Conservation (phyloP, 2,113 vertebrate species). For the Rostratula benghalensis region DNA sequence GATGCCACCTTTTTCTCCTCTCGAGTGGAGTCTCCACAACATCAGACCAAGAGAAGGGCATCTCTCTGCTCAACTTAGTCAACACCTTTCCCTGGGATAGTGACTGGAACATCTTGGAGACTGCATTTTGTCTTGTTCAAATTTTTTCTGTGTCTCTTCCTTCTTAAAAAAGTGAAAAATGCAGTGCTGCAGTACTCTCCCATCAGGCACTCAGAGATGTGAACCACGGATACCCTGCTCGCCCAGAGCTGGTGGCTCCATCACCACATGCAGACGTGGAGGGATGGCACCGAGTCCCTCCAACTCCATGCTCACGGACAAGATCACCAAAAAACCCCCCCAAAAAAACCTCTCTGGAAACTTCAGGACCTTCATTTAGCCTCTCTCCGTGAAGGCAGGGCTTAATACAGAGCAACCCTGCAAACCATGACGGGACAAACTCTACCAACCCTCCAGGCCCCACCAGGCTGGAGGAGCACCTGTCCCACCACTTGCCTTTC, state of each 20-base stretch:
- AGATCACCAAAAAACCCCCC: not conserved
- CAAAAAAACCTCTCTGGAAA: not conserved
- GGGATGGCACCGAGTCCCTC: not conserved
- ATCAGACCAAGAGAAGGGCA: not conserved
- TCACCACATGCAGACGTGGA: fast-evolving
- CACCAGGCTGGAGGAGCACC: not conserved
- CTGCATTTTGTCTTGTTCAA: not conserved
- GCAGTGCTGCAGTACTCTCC: fast-evolving
- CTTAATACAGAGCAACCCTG: fast-evolving
- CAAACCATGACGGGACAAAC: not conserved
- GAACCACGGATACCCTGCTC: not conserved
- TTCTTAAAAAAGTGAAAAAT: not conserved
- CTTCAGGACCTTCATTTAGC: not conserved
- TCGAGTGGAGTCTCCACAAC: not conserved
- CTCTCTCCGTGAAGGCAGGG: not conserved
- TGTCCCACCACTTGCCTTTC: not conserved
- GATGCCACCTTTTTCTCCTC: not conserved
- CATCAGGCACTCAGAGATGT: not conserved
- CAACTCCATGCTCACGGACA: not conserved
- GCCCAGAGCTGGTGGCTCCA: fast-evolving
- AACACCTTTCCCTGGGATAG: not conserved
- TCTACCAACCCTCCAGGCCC: not conserved
- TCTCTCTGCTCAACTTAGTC: not conserved
- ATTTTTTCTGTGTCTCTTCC: not conserved
- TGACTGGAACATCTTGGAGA: not conserved